phyloP scores from a whole-genome alignment of 2,888 invertebrate genomes.

The Rhingia campestris region DNA sequence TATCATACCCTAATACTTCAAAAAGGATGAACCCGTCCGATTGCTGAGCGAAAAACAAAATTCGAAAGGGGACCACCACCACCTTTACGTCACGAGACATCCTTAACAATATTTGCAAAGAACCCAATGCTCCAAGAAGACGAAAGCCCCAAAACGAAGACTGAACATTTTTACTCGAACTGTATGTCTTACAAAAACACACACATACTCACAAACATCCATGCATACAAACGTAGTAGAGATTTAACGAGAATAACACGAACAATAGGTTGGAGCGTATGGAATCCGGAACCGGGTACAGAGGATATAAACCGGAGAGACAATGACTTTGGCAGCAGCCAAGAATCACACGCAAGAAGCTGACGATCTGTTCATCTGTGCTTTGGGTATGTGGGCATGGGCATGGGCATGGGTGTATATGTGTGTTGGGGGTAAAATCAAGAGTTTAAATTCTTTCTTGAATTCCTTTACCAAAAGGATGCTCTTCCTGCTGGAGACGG shows the following conservation, averaged over 20 bases:
- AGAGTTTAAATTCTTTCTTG: slow-evolving; percentile 61
- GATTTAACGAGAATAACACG: slow-evolving; percentile 71
- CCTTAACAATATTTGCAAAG: slow-evolving; percentile 55
- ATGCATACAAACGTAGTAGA: slow-evolving; percentile 35
- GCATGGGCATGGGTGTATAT: too few relatives aligned
- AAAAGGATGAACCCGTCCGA: slow-evolving; percentile 69
- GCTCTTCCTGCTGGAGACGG: slow-evolving; percentile 13
- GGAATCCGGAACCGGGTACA: slow-evolving; percentile 55
- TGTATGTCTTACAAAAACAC: slow-evolving; percentile 63
- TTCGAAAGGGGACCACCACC: slow-evolving; percentile 22
- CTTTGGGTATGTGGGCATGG: background rate
- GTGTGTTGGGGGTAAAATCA: slow-evolving; percentile 42
- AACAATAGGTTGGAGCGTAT: slow-evolving; percentile 67
- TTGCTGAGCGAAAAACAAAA: slow-evolving; percentile 51
- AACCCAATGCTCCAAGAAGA: slow-evolving; percentile 24
- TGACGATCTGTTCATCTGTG: slow-evolving; percentile 31
- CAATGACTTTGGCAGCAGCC: slow-evolving; percentile 50
- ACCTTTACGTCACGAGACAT: slow-evolving; percentile 23
- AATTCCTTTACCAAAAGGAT: slow-evolving; percentile 54
- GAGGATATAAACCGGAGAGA: slow-evolving; percentile 39
- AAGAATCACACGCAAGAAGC: slow-evolving; percentile 66
- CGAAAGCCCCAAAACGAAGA: slow-evolving; percentile 30
- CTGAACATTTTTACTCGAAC: slow-evolving; percentile 68
- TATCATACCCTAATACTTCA: slow-evolving; percentile 71
- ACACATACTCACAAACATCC: slow-evolving; percentile 11